A percentile compares a stretch with the other conserved stretches of the same genome.
Conservation (phyloP, 1,140 invertebrate genomes). For the Drosophila parvula region DNA sequence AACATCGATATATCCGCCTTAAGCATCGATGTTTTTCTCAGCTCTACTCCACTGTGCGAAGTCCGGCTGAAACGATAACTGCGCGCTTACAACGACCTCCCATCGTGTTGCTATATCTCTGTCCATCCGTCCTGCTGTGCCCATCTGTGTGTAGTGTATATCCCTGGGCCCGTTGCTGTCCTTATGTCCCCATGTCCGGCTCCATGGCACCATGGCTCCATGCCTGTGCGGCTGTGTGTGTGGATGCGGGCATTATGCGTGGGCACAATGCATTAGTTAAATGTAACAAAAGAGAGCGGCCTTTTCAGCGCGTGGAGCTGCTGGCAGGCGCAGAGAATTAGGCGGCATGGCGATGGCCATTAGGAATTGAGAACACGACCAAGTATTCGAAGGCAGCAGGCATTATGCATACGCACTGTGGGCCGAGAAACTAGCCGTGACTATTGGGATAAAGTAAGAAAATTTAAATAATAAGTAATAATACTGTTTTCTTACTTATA, state of each 20-base stretch:
- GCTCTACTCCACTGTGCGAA: conserved; percentile 6
- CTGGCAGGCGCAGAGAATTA: conserved; percentile 30
- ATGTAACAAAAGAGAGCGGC: conserved; percentile 50
- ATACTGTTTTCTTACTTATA: too few relatives aligned
- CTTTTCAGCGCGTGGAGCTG: conserved; percentile 18
- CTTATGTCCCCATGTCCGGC: conserved; percentile 12
- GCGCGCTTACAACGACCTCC: conserved; percentile 29
- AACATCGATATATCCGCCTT: too few relatives aligned
- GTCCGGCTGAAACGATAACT: conserved; percentile 19
- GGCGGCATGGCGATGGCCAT: conserved; percentile 39
- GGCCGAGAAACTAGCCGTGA: background rate
- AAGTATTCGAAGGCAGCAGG: conserved; percentile 6
- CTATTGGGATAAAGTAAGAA: too few relatives aligned
- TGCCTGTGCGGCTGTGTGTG: background rate
- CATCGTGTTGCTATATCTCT: conserved; percentile 23
- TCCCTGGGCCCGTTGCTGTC: conserved; percentile 10
- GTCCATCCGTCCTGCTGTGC: conserved; percentile 7
- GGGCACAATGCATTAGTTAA: conserved; percentile 57
- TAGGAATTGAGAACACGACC: conserved; percentile 39
- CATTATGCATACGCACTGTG: conserved; percentile 42
- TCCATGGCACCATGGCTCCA: background rate
- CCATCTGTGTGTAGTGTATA: conserved; percentile 17
- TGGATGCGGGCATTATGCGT: conserved; percentile 52
- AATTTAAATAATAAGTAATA: too few relatives aligned
- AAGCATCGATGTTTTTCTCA: too few relatives aligned